phyloP scores from a whole-genome alignment of 1,140 invertebrate genomes.

The Ceratosolen solmsi region DNA sequence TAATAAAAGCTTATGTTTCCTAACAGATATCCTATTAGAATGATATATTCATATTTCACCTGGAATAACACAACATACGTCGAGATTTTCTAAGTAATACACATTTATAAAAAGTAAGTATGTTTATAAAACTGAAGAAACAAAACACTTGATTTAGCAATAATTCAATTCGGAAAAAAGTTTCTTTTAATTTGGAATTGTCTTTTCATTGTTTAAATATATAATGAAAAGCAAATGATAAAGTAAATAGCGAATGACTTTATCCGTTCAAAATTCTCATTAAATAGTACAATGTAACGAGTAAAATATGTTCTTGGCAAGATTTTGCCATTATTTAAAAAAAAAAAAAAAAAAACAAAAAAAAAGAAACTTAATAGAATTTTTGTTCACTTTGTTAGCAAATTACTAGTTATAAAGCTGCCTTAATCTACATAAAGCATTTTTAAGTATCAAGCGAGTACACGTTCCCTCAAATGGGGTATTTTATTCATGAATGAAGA shows the following conservation, averaged over 20 bases:
- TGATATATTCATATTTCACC: background rate
- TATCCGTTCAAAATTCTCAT: background rate
- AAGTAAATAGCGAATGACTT: background rate
- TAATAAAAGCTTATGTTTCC: background rate
- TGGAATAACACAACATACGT: background rate
- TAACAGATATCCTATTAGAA: background rate
- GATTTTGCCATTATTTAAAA: background rate
- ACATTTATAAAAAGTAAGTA: background rate
- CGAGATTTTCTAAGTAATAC: background rate
- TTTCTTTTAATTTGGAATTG: background rate
- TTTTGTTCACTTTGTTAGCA: constrained; percentile 10
- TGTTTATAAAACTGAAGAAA: background rate
- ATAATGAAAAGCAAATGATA: background rate
- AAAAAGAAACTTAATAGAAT: background rate
- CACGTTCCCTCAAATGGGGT: background rate
- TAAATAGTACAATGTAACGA: background rate
- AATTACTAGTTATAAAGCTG: constrained; percentile 20
- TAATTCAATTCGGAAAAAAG: background rate
- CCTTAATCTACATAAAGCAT: constrained; percentile 21
- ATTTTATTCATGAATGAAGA: constrained; percentile 13
- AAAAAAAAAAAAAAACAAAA: background rate
- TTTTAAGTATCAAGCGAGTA: constrained; percentile 18
- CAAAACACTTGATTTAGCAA: background rate
- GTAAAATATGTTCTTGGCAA: constrained; percentile 3
- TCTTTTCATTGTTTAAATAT: background rate